These are phyloP conservation scores for Rhopalosiphum padi DNA, from an alignment of 1,140 invertebrate genomes.

Conservation along the genomic window DNA sequence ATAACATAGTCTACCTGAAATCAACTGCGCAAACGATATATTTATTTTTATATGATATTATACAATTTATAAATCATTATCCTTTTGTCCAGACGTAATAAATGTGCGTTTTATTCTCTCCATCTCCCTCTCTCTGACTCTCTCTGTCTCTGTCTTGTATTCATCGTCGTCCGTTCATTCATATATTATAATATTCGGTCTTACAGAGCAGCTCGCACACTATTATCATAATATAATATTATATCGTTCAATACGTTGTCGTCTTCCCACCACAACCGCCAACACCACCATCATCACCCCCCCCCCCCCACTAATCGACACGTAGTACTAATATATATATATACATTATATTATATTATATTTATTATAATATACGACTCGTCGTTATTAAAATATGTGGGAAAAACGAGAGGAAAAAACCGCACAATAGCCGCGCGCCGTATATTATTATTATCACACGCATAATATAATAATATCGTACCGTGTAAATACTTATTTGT, in stretches of 20 bases:
- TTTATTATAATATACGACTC: too few species aligned
- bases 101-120: not conserved
- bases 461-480: not conserved
- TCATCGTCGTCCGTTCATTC: not conserved
- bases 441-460: not conserved
- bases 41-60: not conserved
- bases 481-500: conserved; percentile 7
- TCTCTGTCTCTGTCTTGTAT: too few species aligned
- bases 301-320: not conserved
- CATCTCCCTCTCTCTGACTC: not conserved
- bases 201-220: not conserved
- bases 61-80: not conserved
- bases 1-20: not conserved
- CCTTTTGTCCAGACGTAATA: not conserved
- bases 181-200: not conserved
- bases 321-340: not conserved
- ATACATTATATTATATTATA: too few species aligned
- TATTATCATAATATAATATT: not conserved
- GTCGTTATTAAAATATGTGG: not conserved
- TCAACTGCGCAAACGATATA: not conserved
- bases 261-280: not conserved
- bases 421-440: not conserved
- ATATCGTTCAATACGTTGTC: not conserved
- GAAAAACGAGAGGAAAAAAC: not conserved
- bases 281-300: not conserved